Evolutionary conservation across 2,888 invertebrate species (phyloP), one percentile per base, ranked within the genome.

Genomic region (Drosophila putrida): DNA sequence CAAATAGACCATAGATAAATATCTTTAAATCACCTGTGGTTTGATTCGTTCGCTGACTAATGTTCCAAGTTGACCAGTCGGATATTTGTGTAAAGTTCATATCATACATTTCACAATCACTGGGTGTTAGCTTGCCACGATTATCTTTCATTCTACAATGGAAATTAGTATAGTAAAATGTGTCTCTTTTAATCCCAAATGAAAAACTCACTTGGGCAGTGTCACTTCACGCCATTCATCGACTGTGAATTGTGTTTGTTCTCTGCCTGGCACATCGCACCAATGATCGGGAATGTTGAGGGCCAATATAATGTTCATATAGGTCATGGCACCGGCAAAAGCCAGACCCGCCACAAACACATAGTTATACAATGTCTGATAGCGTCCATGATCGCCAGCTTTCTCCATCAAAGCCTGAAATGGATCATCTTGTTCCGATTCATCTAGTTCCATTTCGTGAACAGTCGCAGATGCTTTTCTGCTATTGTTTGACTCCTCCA

Each of bases 241-340:
- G 9, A 92, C 11, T 0, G 93, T 92, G 41, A 92, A 91, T 86
- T 94, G 93, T 10, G 93, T 93, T 4, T 71, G 69, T 46, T 93
- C 92, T 50, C 93, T 89, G 28, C 94, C 94, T 1, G 94, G 93
- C 13, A 94, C 94, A 53, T 91, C 90, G 75, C 95, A 95, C 94
- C 94, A 94, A 86, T 94, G 94, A 47, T 94, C 93, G 4, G 94
- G 94, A 53, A 93, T 93, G 62, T 93, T 93, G 59, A 94, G 85
- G 25, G 94, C 93, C 78, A 94, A 90, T 35, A 94, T 93, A 9
- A 93, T 91, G 80, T 93, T 94, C 91, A 94, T 93, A 77, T 93
- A 93, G 31, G 93, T 91, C 92, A 94, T 93, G 28, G 93, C 93
- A 1, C 93, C 92, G 28, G 93, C 91, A 51, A 93, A 88, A 27